Evolutionary conservation across 2,113 vertebrate species (phyloP).

Genomic region (Chloebia gouldiae): DNA sequence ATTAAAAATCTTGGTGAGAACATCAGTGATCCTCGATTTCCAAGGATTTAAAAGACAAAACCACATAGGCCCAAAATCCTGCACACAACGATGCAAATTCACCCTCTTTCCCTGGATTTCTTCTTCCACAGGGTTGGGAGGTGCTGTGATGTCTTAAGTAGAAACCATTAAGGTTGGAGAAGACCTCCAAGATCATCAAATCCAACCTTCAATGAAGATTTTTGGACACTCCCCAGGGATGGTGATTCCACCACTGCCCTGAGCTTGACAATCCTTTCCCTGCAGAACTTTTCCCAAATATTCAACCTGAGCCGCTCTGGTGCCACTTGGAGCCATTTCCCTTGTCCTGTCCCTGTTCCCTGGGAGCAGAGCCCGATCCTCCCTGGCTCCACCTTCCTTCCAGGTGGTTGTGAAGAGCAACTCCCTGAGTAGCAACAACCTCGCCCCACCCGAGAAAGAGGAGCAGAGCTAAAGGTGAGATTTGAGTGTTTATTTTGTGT

Average conservation of each 20-base stretch:
- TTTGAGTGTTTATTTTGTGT: background rate
- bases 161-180: background rate
- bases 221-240: background rate
- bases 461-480: background rate
- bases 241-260: background rate
- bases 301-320: background rate
- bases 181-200: background rate
- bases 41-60: background rate
- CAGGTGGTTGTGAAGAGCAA: background rate
- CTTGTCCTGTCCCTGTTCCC: background rate
- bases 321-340: background rate
- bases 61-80: rapidly evolving
- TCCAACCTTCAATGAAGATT: background rate
- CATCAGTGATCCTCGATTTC: rapidly evolving
- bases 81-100: rapidly evolving
- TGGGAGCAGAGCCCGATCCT: background rate
- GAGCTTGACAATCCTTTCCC: background rate
- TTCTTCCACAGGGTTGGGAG: background rate
- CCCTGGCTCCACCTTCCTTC: background rate
- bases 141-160: background rate
- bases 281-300: background rate
- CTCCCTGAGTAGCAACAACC: background rate
- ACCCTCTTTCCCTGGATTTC: background rate
- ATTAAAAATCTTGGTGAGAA: background rate
- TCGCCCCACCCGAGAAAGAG: rapidly evolving